These are phyloP conservation scores for Hemicrepidius hirtus DNA, from an alignment of 2,888 invertebrate species.

Conservation along the genomic window DNA sequence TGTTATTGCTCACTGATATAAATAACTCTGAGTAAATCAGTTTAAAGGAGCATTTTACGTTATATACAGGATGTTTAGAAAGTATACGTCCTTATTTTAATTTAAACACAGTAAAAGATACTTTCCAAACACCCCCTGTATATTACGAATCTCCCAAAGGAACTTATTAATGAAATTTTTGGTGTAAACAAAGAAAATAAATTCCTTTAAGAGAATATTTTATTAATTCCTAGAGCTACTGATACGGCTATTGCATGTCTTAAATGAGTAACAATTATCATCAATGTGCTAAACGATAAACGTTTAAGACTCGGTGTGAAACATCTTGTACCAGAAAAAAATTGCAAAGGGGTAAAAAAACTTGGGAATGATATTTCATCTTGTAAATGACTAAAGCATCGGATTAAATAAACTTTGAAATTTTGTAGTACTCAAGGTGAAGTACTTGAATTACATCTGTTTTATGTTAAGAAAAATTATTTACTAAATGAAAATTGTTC, in stretches of 20 bases:
- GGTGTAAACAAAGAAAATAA: not conserved
- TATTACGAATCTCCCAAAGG: not conserved
- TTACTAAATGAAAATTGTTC: no score
- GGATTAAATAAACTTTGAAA: not conserved
- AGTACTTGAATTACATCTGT: slow-evolving; percentile 8
- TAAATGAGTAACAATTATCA: slow-evolving; percentile 7
- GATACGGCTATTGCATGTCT: slow-evolving; percentile 33
- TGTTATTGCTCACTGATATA: slow-evolving; percentile 2
- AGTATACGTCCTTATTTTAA: no score
- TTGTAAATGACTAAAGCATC: not conserved
- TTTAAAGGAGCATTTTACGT: slow-evolving; percentile 23
- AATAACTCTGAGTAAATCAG: not conserved
- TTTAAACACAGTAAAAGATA: no score
- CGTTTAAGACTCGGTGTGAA: not conserved
- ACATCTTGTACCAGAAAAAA: no score
- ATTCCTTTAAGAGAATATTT: slow-evolving; percentile 8
- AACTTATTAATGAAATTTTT: not conserved
- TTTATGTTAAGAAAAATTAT: no score
- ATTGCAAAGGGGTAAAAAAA: no score
- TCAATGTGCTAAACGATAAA: not conserved
- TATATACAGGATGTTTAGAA: no score
- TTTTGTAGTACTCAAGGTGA: not conserved
- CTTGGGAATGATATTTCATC: not conserved
- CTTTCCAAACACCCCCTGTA: no score
- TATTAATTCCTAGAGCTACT: slow-evolving; percentile 24